Percentiles rank a stretch among this genome's conserved stretches.
phyloP scores from a whole-genome alignment of 2,888 invertebrate species.

The Smittia aterrima region DNA sequence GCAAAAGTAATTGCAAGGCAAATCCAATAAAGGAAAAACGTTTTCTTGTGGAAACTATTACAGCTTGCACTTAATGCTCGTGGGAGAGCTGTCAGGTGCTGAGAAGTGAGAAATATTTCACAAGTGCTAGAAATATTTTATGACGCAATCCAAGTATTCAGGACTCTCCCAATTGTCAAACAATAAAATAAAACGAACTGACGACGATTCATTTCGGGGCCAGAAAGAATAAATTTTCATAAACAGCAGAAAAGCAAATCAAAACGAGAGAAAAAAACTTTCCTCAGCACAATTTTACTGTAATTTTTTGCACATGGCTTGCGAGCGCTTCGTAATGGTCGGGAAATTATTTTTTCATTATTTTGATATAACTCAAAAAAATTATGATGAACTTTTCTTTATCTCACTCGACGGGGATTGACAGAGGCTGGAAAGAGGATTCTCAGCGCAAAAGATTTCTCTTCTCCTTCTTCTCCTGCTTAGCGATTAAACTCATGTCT shows the following conservation, averaged over 20 bases:
- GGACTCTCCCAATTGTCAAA: slow-evolving; percentile 14
- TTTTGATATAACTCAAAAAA: slow-evolving; percentile 35
- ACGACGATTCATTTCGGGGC: background rate
- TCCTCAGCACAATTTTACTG: background rate
- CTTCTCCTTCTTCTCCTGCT: slow-evolving; percentile 14
- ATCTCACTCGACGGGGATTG: slow-evolving; percentile 5
- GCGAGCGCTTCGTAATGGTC: slow-evolving; percentile 11
- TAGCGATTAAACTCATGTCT: slow-evolving; percentile 26
- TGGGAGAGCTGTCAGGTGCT: slow-evolving; percentile 1
- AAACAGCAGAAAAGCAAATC: background rate
- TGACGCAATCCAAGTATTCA: slow-evolving; percentile 13
- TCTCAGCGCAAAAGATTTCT: background rate
- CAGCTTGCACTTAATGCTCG: background rate
- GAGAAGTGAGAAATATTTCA: slow-evolving; percentile 4
- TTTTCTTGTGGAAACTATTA: slow-evolving; percentile 1
- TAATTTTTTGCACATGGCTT: slow-evolving; percentile 41
- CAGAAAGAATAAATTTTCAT: slow-evolving; percentile 16
- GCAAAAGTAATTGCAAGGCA: too few relatives aligned
- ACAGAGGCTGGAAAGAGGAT: background rate
- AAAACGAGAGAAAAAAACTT: slow-evolving; percentile 10
- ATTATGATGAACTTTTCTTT: slow-evolving; percentile 36
- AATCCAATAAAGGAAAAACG: too few relatives aligned
- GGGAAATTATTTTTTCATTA: slow-evolving; percentile 39
- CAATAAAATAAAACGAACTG: background rate
- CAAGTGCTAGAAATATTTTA: slow-evolving; percentile 3